Evolutionary conservation across 2,888 invertebrate genomes (phyloP).

Genomic region (Geophilus truncorum): DNA sequence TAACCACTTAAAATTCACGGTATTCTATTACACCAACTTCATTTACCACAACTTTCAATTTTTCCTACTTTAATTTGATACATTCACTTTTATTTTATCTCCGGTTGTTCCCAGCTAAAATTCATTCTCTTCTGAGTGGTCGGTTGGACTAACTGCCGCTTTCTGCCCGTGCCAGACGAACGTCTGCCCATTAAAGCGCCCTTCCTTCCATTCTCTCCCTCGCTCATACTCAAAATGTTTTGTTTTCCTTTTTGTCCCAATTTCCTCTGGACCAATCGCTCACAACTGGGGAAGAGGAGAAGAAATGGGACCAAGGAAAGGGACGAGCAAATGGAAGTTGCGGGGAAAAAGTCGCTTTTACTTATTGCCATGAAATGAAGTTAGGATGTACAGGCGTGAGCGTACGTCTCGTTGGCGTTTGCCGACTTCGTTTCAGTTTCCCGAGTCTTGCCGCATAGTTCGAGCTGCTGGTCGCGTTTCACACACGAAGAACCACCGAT

Average conservation of each 20-base stretch:
- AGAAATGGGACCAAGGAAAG: neutral
- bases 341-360: conserved; percentile 4
- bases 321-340: conserved; percentile 18
- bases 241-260: conserved; percentile 27
- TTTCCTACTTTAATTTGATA: neutral
- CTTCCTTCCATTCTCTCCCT: conserved; percentile 11
- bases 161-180: conserved; percentile 4
- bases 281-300: neutral
- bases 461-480: conserved; percentile 30
- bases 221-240: conserved; percentile 23
- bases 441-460: neutral
- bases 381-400: conserved; percentile 25
- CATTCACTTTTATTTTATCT: neutral
- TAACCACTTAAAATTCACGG: no score
- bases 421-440: conserved; percentile 17
- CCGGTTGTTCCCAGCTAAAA: neutral
- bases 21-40: neutral
- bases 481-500: conserved; percentile 30
- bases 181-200: conserved; percentile 17
- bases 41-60: neutral
- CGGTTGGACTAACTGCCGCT: neutral
- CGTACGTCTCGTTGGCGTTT: conserved; percentile 11
- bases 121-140: neutral
- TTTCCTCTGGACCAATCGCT: neutral
- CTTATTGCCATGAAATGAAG: conserved; percentile 15